Evolutionary conservation across 2,888 invertebrate genomes (phyloP).

Genomic region (Synanthedon vespiformis): DNA sequence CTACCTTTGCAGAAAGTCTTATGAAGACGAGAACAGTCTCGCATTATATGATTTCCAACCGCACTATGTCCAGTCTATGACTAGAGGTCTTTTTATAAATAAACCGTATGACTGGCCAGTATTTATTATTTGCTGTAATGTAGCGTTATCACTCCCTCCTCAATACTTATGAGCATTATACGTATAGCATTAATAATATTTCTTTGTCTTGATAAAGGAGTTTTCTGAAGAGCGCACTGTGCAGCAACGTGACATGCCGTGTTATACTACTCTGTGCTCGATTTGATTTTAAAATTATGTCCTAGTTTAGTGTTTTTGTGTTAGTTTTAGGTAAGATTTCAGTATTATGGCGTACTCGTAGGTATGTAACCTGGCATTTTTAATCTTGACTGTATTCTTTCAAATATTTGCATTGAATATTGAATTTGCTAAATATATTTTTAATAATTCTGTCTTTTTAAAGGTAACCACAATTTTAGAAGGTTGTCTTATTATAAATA

Average conservation of each 20-base stretch:
- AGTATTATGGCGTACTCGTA: no score
- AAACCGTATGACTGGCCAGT: conserved; percentile 29
- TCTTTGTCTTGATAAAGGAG: conserved; percentile 7
- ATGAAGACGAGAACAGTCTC: no score
- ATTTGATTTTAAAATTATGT: not conserved
- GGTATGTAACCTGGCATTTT: no score
- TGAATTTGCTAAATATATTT: no score
- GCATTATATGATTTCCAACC: not conserved
- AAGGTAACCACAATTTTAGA: no score
- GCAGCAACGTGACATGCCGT: not conserved
- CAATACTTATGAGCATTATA: conserved; percentile 20
- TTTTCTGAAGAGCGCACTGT: not conserved
- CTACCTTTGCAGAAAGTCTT: no score
- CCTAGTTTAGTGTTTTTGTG: no score
- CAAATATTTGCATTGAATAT: no score
- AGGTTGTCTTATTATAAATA: no score
- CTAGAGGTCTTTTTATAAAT: conserved; percentile 54
- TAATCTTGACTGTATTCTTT: no score
- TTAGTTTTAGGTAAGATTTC: no score
- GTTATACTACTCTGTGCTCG: not conserved
- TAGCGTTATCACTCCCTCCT: conserved; percentile 31
- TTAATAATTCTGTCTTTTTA: no score
- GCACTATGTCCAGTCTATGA: conserved; percentile 29
- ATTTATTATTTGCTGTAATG: conserved; percentile 29
- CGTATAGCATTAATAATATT: conserved; percentile 8